Evolutionary conservation across 2,113 vertebrate genomes (phyloP).

Genomic region (Egretta garzetta): DNA sequence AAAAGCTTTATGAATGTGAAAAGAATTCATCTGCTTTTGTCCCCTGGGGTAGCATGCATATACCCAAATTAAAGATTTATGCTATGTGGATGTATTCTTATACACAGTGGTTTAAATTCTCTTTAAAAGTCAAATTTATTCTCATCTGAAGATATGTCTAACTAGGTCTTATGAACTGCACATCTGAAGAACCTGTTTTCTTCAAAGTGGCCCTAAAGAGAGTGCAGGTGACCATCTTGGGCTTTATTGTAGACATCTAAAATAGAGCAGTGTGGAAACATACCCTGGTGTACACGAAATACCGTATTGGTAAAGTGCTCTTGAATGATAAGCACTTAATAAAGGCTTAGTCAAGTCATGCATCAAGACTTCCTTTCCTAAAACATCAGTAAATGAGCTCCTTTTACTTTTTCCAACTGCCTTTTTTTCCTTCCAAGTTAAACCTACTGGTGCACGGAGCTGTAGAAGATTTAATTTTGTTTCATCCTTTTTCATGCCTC

Average conservation of each 20-base stretch:
- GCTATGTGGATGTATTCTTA: neutral
- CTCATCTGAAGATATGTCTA: neutral
- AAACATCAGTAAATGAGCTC: neutral
- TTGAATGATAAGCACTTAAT: neutral
- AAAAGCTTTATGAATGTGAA: neutral
- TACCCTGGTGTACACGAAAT: neutral
- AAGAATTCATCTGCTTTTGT: neutral
- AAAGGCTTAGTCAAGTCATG: neutral
- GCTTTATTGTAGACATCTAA: neutral
- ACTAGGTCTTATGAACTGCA: neutral
- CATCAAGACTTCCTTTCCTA: neutral
- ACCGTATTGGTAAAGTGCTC: accelerated
- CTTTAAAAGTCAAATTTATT: neutral
- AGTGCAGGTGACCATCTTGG: accelerated
- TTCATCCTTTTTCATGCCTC: neutral
- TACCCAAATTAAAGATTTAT: neutral
- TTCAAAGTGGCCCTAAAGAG: neutral
- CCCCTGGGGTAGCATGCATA: neutral
- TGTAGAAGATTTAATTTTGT: neutral
- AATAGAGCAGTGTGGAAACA: neutral
- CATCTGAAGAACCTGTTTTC: neutral
- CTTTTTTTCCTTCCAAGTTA: neutral
- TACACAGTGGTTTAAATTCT: neutral
- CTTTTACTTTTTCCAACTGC: neutral
- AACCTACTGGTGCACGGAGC: neutral